These are phyloP conservation scores for Acromyrmex echinatior DNA, from an alignment of 1,140 invertebrate species.

Conservation along the genomic window DNA sequence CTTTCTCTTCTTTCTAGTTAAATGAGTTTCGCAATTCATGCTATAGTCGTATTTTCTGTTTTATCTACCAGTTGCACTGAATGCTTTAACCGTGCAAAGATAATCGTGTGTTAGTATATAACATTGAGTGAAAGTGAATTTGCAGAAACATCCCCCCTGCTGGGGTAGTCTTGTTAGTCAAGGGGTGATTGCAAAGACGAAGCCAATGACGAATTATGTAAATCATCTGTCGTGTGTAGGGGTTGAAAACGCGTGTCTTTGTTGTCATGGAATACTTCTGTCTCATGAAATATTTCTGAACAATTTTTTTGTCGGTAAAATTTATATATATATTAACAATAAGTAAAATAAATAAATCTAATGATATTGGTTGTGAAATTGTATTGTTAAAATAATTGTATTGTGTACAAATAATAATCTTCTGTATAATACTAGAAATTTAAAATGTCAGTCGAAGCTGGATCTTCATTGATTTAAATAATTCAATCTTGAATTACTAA, in stretches of 20 bases:
- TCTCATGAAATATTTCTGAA: not conserved
- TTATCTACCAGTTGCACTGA: conserved; percentile 79
- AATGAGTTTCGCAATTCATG: conserved; percentile 83
- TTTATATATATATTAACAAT: not conserved
- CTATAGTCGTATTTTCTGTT: conserved; percentile 74
- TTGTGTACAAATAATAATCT: not conserved
- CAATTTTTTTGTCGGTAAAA: not conserved
- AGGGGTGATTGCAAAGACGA: conserved; percentile 71
- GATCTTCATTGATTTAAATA: too few relatives aligned
- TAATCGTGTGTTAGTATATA: conserved; percentile 81
- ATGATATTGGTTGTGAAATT: not conserved
- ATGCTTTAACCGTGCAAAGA: conserved; percentile 84
- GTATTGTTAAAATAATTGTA: not conserved
- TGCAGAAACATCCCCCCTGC: conserved; percentile 84
- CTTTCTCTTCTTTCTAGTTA: conserved; percentile 55
- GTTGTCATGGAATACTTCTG: conserved; percentile 34
- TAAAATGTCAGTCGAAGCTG: too few relatives aligned
- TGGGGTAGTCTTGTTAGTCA: conserved; percentile 79
- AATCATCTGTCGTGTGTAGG: conserved; percentile 78
- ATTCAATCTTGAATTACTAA: too few relatives aligned
- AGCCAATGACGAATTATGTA: conserved; percentile 82
- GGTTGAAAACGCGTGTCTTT: conserved; percentile 50
- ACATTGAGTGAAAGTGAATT: conserved; percentile 83
- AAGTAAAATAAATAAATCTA: not conserved
- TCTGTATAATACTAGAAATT: not conserved